Evolutionary conservation across 2,113 vertebrate genomes (phyloP).

Genomic region (Alaudala cheleensis): DNA sequence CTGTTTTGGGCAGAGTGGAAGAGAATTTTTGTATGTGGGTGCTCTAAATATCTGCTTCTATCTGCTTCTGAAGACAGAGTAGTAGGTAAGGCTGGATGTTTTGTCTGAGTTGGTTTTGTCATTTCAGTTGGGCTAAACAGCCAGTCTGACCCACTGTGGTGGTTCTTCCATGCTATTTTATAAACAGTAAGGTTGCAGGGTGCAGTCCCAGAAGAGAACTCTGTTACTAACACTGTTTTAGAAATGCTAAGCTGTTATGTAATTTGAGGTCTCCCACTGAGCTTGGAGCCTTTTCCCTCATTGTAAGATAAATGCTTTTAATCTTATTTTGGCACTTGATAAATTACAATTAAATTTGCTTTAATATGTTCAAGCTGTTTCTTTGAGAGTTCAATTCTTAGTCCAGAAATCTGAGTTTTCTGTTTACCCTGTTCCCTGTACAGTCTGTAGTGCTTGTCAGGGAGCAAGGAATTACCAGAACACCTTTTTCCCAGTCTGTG

Average conservation of each 20-base stretch:
- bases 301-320: not conserved
- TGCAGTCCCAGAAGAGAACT: not conserved
- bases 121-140: not conserved
- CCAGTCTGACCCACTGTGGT: not conserved
- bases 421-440: not conserved
- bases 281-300: not conserved
- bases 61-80: not conserved
- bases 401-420: not conserved
- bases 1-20: not conserved
- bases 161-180: not conserved
- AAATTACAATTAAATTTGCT: not conserved
- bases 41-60: not conserved
- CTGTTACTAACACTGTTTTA: not conserved
- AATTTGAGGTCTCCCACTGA: not conserved
- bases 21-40: not conserved
- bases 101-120: not conserved
- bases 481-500: not conserved
- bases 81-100: not conserved
- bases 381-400: not conserved
- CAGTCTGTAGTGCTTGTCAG: not conserved
- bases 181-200: not conserved
- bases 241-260: not conserved
- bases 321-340: constrained; percentile 4
- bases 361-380: constrained; percentile 11
- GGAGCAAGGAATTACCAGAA: not conserved